Evolutionary conservation across 2,113 vertebrate species (phyloP), one percentile per base, ranked within the genome.

Genomic region (Pituophis catenifer): DNA sequence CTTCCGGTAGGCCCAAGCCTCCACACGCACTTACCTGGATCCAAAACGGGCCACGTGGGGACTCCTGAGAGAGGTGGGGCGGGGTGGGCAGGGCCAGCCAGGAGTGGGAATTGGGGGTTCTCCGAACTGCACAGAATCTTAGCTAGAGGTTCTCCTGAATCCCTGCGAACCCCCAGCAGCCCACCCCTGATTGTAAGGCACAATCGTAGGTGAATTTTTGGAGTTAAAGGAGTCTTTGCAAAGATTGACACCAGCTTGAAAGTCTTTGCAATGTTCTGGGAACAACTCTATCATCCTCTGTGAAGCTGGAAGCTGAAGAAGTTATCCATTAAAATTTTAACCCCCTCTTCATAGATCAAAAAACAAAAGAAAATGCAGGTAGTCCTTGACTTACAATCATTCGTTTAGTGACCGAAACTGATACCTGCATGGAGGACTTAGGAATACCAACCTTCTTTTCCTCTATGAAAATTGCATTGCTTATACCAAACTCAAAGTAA

Each of bases 261-360:
- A 21, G 93, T 92, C 95, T 57, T 54, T 91, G 89, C 90, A 12
- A 44, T 1, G 44, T 89, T 89, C 57, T 26, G 19, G 23, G 11
- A 6, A 48, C 24, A 48, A n/a, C 6, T 54, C n/a, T 54, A 21
- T 44, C 75, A 81, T 44, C 75, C 19, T 81, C 33, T 44, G 75
- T 21, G 17, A 81, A 81, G 8, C 33, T 81, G 75, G 75, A 81
- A 19, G 8, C 52, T 53, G 26, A 29, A 86, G 44, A 50, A 53
- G 2, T 87, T 15, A 52, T 53, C 24, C 24, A 53, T 26, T 52
- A 53, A 26, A 50, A 52, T 29, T 12, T 87, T 87, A 87, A 53
- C 11, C 23, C 23, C 86, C 50, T 15, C 10, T 53, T 53, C 86
- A 52, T 29, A 52, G 24, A 48, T 24, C 86, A 52, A 53, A 5